A percentile compares a stretch with the other conserved stretches of the same genome.
Evolutionary conservation across 2,113 vertebrate species (phyloP).

Genomic region (Pholis gunnellus): DNA sequence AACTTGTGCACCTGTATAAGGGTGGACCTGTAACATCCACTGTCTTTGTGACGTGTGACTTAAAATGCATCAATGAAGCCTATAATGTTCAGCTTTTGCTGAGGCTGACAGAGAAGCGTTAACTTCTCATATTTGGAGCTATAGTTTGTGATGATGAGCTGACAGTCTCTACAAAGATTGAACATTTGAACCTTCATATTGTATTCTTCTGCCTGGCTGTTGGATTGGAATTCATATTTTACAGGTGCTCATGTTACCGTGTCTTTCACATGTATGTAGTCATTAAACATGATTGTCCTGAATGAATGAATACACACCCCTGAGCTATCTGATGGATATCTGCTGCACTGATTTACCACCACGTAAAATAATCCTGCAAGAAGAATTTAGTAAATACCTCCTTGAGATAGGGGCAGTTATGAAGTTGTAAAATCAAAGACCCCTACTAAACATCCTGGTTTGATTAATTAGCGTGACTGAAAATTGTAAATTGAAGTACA

Average conservation of each 20-base stretch:
- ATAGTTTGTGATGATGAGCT: background rate
- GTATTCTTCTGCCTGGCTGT: background rate
- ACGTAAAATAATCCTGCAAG: constrained; percentile 5
- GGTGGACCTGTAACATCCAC: no score
- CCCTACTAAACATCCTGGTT: no score
- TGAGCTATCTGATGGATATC: background rate
- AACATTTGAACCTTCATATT: background rate
- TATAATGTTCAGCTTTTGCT: background rate
- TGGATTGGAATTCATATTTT: background rate
- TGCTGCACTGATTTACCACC: constrained; percentile 15
- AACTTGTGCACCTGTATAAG: background rate
- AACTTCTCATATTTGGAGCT: no score
- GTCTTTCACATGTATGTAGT: background rate
- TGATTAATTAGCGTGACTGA: no score
- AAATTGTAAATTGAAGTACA: no score
- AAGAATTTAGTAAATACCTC: no score
- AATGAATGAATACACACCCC: background rate
- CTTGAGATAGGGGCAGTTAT: no score
- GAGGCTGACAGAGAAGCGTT: background rate
- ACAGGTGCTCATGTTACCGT: background rate
- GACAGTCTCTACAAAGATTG: background rate
- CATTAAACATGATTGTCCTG: background rate
- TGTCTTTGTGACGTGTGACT: no score
- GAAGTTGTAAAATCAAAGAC: no score
- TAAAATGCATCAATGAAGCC: background rate